These are phyloP conservation scores for Peromyscus californicus DNA, from an alignment of 2,113 vertebrate species.

Conservation along the genomic window DNA sequence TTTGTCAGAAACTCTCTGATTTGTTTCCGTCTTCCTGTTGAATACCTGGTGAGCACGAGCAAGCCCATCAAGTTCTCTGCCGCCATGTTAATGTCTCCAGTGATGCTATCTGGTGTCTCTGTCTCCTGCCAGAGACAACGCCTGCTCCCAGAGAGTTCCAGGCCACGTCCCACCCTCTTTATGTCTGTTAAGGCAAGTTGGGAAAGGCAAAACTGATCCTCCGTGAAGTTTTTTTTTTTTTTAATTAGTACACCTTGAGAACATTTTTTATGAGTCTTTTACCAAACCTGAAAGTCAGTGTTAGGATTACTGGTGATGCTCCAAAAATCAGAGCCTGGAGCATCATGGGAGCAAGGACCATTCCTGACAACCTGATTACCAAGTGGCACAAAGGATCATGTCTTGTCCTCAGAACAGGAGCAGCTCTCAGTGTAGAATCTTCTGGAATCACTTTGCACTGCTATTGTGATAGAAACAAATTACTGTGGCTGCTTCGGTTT, in stretches of 20 bases:
- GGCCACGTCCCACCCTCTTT: constrained; percentile 34
- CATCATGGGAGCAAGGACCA: background rate
- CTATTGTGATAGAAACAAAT: background rate
- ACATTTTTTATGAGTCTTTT: constrained; percentile 58
- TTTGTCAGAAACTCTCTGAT: background rate
- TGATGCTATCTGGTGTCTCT: constrained; percentile 69
- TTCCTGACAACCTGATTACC: background rate
- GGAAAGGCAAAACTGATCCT: constrained; percentile 58
- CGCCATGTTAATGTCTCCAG: background rate
- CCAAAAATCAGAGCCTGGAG: background rate
- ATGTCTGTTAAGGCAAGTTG: constrained; percentile 48
- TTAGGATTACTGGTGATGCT: constrained; percentile 19
- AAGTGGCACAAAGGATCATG: background rate
- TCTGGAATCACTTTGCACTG: background rate
- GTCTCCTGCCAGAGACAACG: constrained; percentile 67
- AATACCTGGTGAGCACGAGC: background rate
- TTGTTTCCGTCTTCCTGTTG: background rate
- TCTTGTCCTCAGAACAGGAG: constrained; percentile 11
- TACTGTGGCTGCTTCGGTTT: background rate
- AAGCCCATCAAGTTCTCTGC: background rate
- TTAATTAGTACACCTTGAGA: constrained; percentile 46
- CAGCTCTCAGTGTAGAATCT: background rate
- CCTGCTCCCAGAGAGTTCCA: constrained; percentile 59
- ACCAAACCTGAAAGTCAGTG: constrained; percentile 65
- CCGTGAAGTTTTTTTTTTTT: background rate